These are phyloP conservation scores for Drosophila sturtevanti DNA, from an alignment of 1,140 invertebrate species.

Conservation along the genomic window DNA sequence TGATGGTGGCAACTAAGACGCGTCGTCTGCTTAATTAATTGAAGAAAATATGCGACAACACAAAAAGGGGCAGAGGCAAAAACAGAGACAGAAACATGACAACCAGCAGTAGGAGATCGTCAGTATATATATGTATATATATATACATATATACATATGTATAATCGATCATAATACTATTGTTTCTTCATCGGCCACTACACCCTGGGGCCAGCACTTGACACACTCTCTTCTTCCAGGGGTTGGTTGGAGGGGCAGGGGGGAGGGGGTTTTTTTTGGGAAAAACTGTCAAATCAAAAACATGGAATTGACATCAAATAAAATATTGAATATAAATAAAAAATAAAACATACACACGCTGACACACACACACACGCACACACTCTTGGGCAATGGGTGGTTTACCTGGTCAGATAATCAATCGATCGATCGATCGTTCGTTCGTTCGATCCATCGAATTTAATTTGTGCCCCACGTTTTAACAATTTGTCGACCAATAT, in stretches of 20 bases:
- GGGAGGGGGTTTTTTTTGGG: background rate
- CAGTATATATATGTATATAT: conserved; percentile 17
- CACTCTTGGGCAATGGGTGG: background rate
- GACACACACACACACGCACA: background rate
- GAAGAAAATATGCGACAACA: conserved; percentile 31
- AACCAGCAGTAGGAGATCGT: background rate
- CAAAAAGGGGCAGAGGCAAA: conserved; percentile 15
- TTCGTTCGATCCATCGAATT: conserved; percentile 37
- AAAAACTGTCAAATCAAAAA: conserved; percentile 38
- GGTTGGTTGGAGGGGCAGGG: background rate
- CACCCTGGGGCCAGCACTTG: conserved; percentile 55
- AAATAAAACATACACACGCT: background rate
- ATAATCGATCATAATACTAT: conserved; percentile 35
- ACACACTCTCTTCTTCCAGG: conserved; percentile 33
- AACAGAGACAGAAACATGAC: background rate
- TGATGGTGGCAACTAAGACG: conserved; percentile 38
- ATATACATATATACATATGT: conserved; percentile 11
- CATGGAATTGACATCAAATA: conserved; percentile 50
- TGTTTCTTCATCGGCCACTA: conserved; percentile 20
- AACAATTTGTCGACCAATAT: conserved; percentile 29
- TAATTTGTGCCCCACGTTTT: conserved; percentile 52
- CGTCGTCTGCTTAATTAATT: conserved; percentile 55
- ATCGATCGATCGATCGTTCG: conserved; percentile 21
- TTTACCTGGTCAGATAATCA: conserved; percentile 33
- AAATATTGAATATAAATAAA: conserved; percentile 41